A percentile compares a stretch with the other conserved stretches of the same genome.
Evolutionary conservation across 1,140 invertebrate species (phyloP).

Genomic region (Halesus radiatus): DNA sequence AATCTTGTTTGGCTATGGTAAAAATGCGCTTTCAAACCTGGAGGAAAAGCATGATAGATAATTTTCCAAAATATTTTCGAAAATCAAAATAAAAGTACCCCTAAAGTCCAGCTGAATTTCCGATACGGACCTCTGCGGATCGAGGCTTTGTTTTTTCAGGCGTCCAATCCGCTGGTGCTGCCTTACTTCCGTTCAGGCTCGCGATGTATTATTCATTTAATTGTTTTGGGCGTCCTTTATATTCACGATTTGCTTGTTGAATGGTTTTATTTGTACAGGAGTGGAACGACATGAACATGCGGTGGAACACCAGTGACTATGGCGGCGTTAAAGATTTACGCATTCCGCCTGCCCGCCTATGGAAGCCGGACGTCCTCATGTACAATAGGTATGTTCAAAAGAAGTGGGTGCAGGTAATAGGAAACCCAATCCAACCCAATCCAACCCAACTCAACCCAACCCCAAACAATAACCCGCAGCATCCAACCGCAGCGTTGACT

Average conservation of each 20-base stretch:
- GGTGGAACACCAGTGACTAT: conserved; percentile 97
- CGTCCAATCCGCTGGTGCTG: background rate
- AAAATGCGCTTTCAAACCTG: no score
- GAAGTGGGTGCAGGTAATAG: no score
- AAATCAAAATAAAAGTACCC: no score
- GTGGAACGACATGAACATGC: conserved; percentile 98
- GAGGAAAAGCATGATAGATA: no score
- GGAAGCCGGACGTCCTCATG: conserved; percentile 99
- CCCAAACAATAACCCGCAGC: no score
- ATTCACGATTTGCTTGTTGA: conserved; percentile 17
- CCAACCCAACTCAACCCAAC: no score
- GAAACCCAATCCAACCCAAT: no score
- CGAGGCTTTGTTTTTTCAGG: background rate
- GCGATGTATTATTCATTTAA: conserved; percentile 8
- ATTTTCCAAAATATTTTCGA: no score
- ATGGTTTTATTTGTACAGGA: conserved; percentile 74
- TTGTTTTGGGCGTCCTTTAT: conserved; percentile 30
- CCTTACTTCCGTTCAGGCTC: background rate
- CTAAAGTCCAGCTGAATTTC: no score
- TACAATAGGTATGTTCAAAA: conserved; percentile 90
- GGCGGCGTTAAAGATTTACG: conserved; percentile 96
- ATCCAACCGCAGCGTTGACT: no score
- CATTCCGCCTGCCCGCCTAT: conserved; percentile 95
- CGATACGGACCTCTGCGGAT: no score
- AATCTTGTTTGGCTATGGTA: no score